Evolutionary conservation across 2,888 invertebrate genomes (phyloP).

Genomic region (Xiphydria camelus): DNA sequence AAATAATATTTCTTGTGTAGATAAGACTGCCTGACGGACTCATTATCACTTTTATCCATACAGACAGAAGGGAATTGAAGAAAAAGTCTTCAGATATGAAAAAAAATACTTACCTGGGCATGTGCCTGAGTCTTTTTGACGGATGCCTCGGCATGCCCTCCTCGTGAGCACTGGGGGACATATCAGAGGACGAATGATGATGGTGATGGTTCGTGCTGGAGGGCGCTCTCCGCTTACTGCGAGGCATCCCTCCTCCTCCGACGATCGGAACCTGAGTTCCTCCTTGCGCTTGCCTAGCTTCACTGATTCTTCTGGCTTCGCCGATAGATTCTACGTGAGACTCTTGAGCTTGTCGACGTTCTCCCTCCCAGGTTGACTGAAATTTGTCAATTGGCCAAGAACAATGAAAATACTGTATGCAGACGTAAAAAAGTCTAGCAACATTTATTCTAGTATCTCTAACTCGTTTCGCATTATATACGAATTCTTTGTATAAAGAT

Average conservation of each 20-base stretch:
- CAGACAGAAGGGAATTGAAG: too few species aligned
- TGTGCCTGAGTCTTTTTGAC: conserved; percentile 52
- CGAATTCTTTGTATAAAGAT: neutral
- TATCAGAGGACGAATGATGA: conserved; percentile 46
- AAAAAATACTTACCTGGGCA: conserved; percentile 39
- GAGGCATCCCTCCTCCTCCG: conserved; percentile 55
- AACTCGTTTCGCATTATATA: too few species aligned
- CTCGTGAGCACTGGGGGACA: conserved; percentile 53
- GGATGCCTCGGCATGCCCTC: conserved; percentile 52
- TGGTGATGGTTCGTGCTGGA: conserved; percentile 49
- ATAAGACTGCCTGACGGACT: conserved; percentile 1
- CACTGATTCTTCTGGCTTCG: conserved; percentile 1
- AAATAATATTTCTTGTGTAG: too few species aligned
- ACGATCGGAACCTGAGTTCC: conserved; percentile 27
- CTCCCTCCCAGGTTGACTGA: conserved; percentile 32
- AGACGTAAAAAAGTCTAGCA: too few species aligned
- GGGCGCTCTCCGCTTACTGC: conserved; percentile 57
- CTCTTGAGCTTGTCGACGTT: conserved; percentile 9
- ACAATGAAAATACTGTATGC: too few species aligned
- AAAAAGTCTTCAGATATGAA: neutral
- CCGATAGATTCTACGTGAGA: neutral
- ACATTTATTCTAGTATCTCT: too few species aligned
- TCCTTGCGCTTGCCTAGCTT: conserved; percentile 10
- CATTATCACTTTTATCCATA: neutral
- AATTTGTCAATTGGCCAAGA: too few species aligned